Evolutionary conservation across 2,888 invertebrate species (phyloP), one percentile per base, ranked within the genome.

Genomic region (Drosophila histrio): DNA sequence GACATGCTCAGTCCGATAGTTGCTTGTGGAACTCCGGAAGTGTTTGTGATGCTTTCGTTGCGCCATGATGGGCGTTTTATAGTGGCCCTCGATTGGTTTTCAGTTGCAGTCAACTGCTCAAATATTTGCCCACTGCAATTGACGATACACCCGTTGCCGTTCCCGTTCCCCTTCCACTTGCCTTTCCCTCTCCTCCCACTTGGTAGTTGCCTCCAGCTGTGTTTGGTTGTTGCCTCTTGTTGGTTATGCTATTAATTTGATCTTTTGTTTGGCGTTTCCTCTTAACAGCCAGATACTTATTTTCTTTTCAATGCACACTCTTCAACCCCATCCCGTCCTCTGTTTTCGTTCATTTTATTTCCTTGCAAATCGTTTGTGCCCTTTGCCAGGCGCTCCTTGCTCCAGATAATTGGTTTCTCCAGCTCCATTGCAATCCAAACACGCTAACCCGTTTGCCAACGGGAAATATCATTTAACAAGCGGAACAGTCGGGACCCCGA

Each of bases 381-480:
- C 38, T 57, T 36, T 44, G 28, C 28, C 49, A 21, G 30, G 6
- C 24, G 8, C 41, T 76, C 30, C 61, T 49, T 59, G 64, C 63
- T 50, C 24, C 66, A 67, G 70, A 87, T 88, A 86, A 87, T 89
- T 89, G 88, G 72, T 80, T 89, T 77, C 73, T 30, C 43, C 47
- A 26, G 46, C 56, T 26, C 57, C 41, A 57, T 63, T 71, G 46
- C 64, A 65, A 49, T 43, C 44, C 70, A 68, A 71, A 49, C 64
- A 62, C 60, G 72, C 68, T 62, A 62, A 44, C 62, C 63, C 72
- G 39, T 53, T 67, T 54, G 70, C 72, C 63, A 64, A 57, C 63
- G 69, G 82, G 71, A 82, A 86, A 88, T 83, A 87, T 75, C 79
- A 80, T 86, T 80, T 78, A n/a, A n/a, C n/a, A n/a, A n/a, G n/a